Evolutionary conservation across 2,113 vertebrate species (phyloP).

Genomic region (Barbus barbus): DNA sequence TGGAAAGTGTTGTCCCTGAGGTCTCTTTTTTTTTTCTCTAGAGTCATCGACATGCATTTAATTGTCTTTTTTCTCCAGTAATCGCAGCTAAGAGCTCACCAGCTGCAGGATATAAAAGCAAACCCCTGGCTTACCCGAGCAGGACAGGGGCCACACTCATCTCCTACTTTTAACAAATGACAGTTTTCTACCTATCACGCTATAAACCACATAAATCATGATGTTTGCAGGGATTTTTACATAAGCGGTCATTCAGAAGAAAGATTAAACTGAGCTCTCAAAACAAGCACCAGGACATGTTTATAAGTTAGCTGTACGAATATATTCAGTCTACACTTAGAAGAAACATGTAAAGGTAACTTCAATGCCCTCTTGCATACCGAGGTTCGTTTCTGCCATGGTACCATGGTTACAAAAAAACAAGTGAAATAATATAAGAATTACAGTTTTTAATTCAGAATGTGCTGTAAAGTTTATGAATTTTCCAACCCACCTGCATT

Average conservation of each 20-base stretch:
- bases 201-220: not conserved
- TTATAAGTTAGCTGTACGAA: not conserved
- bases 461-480: too few relatives aligned
- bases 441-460: too few relatives aligned
- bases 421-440: too few relatives aligned
- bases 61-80: not conserved
- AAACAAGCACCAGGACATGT: too few relatives aligned
- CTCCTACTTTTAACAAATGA: not conserved
- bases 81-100: constrained; percentile 30
- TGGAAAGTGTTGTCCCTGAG: not conserved
- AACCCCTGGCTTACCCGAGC: not conserved
- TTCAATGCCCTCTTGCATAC: not conserved
- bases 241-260: not conserved
- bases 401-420: too few relatives aligned
- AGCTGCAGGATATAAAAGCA: constrained; percentile 15
- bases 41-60: not conserved
- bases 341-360: not conserved
- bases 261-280: too few relatives aligned
- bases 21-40: too few relatives aligned
- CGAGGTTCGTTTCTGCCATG: not conserved
- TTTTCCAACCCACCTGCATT: too few relatives aligned
- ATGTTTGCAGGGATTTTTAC: not conserved
- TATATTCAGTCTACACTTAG: not conserved
- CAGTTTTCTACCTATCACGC: not conserved
- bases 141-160: not conserved